Conservation (phyloP, 1,140 invertebrate species). For the Ostrea denselamellosa region DNA sequence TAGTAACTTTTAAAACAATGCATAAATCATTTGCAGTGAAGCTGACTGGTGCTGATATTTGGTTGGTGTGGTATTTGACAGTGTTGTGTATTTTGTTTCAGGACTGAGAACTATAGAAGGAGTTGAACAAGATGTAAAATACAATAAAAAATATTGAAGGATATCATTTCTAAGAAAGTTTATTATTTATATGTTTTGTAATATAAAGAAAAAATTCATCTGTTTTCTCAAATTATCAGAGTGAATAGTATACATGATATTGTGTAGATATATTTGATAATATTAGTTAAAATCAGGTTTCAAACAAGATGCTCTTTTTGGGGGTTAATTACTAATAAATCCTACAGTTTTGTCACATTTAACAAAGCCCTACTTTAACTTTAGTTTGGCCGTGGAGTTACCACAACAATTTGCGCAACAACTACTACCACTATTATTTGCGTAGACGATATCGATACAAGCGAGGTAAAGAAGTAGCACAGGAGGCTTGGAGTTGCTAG, state of each 20-base stretch:
- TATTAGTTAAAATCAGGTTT: neutral
- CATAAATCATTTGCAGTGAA: neutral
- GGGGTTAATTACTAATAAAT: neutral
- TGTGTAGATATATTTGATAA: neutral
- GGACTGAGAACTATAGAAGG: too few relatives aligned
- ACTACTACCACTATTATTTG: conserved; percentile 59
- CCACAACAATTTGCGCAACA: conserved; percentile 53
- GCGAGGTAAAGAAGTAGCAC: conserved; percentile 54
- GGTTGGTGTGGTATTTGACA: neutral
- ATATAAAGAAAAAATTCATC: neutral
- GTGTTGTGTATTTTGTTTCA: neutral
- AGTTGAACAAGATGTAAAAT: too few relatives aligned
- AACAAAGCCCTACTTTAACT: conserved; percentile 9
- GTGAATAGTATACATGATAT: neutral
- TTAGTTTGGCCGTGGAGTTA: conserved; percentile 57
- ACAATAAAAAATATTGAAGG: too few relatives aligned
- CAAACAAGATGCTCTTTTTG: conserved; percentile 29
- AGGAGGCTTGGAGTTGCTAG: conserved; percentile 16
- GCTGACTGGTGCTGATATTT: neutral
- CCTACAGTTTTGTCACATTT: neutral
- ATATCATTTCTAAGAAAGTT: neutral
- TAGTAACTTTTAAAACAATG: neutral
- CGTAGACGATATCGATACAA: conserved; percentile 57
- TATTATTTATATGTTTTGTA: neutral
- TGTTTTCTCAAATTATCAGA: neutral